These are phyloP conservation scores for Pseudococcus jackbeardsleyi DNA, from an alignment of 2,888 invertebrate species.

Conservation along the genomic window DNA sequence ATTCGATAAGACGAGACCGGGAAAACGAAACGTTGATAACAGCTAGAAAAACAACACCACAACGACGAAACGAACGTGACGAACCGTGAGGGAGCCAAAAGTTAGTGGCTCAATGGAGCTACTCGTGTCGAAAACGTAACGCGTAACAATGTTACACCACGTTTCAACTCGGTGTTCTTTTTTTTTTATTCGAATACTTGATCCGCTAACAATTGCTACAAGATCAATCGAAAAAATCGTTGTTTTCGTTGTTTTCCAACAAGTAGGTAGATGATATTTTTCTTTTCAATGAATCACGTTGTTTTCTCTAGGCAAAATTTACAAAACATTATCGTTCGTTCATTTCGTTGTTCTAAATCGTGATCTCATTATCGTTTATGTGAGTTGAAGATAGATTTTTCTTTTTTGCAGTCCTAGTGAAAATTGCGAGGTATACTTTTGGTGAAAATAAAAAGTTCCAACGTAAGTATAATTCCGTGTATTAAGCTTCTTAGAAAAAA, in stretches of 20 bases:
- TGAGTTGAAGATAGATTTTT: background rate
- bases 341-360: background rate
- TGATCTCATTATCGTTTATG: background rate
- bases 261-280: slow-evolving; percentile 52
- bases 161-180: too few species aligned
- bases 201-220: background rate
- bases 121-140: too few species aligned
- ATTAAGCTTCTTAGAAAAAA: background rate
- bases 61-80: too few species aligned
- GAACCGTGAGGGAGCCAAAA: too few species aligned
- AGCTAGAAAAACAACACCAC: too few species aligned
- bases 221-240: slow-evolving; percentile 50
- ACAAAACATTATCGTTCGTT: background rate
- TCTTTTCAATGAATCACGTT: slow-evolving; percentile 64
- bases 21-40: too few species aligned
- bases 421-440: slow-evolving; percentile 57
- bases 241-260: slow-evolving; percentile 64
- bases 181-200: slow-evolving; percentile 45
- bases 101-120: too few species aligned
- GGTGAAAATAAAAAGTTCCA: slow-evolving; percentile 56
- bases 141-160: too few species aligned
- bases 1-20: too few species aligned
- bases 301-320: slow-evolving; percentile 51
- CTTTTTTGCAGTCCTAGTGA: background rate
- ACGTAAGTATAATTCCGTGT: slow-evolving; percentile 48